Evolutionary conservation across 2,113 vertebrate genomes (phyloP).

Genomic region (Petaurus breviceps): DNA sequence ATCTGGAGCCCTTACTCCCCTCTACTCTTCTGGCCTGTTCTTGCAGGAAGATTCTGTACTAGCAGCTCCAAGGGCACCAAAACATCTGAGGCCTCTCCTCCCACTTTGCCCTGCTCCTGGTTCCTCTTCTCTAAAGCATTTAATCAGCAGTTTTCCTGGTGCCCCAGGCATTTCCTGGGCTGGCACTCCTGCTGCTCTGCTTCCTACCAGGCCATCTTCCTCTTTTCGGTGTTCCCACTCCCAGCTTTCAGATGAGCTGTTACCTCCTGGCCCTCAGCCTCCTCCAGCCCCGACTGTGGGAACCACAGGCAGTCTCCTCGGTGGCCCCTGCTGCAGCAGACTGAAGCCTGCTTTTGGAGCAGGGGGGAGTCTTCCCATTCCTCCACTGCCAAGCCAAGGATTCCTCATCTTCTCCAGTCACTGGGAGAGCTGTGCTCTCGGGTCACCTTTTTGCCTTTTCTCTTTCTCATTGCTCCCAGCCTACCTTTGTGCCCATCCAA

Average conservation of each 20-base stretch:
- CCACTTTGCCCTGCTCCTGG: constrained; percentile 30
- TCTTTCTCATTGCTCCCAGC: constrained; percentile 37
- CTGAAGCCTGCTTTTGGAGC: too few species aligned
- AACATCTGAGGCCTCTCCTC: constrained; percentile 13
- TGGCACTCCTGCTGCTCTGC: constrained; percentile 44
- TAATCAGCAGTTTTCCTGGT: constrained; percentile 50
- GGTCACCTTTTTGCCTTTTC: constrained; percentile 38
- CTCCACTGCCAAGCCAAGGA: constrained; percentile 57
- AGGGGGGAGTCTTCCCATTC: background rate
- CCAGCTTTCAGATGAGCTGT: constrained; percentile 63
- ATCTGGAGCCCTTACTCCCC: constrained; percentile 3
- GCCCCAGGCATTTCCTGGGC: constrained; percentile 65
- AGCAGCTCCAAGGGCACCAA: background rate
- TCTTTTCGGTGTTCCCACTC: constrained; percentile 34
- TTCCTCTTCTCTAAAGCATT: constrained; percentile 55
- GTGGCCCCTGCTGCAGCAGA: background rate
- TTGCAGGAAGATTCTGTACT: background rate
- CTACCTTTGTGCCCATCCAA: background rate
- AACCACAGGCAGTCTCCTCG: background rate
- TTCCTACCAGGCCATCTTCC: constrained; percentile 49
- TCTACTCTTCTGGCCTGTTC: background rate
- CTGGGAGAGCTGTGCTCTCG: constrained; percentile 47
- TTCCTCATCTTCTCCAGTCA: constrained; percentile 49
- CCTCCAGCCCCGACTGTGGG: constrained; percentile 36
- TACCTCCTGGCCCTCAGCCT: constrained; percentile 28